Evolutionary conservation across 2,888 invertebrate species (phyloP).

Genomic region (Colostygia pectinataria): DNA sequence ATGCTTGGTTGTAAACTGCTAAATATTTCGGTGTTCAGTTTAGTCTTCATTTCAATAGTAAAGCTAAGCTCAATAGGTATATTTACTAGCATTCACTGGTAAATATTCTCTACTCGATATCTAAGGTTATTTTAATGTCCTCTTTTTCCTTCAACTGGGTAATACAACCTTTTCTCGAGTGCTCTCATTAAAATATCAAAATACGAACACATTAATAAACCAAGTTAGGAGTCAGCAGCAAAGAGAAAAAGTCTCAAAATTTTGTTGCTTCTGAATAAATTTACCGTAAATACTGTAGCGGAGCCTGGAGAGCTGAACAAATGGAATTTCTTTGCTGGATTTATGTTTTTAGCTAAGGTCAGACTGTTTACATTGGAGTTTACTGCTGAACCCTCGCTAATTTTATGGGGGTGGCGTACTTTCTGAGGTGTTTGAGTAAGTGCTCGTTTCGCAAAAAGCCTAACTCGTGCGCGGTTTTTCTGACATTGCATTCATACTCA

Average conservation of each 20-base stretch:
- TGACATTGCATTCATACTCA: not conserved
- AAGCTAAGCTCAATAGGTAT: no score
- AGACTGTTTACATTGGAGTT: constrained; percentile 29
- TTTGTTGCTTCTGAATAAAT: constrained; percentile 34
- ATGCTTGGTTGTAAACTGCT: no score
- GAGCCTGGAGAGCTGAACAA: constrained; percentile 29
- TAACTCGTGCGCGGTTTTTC: not conserved
- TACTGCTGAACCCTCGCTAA: constrained; percentile 31
- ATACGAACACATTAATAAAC: constrained; percentile 21
- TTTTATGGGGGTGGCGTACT: constrained; percentile 25
- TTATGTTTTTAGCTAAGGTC: constrained; percentile 32
- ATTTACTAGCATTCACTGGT: no score
- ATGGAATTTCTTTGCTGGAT: constrained; percentile 27
- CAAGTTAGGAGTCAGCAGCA: constrained; percentile 9
- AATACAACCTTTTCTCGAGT: constrained; percentile 6
- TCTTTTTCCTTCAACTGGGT: constrained; percentile 1
- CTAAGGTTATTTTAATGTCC: not conserved
- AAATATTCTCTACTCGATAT: no score
- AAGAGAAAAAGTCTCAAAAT: constrained; percentile 20
- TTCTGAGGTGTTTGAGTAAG: constrained; percentile 8
- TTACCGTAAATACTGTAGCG: constrained; percentile 28
- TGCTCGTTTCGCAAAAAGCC: constrained; percentile 6
- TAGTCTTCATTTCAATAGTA: no score
- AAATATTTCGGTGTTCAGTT: no score
- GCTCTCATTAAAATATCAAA: constrained; percentile 17